Percentiles rank a stretch among this genome's conserved stretches.
Evolutionary conservation across 2,888 invertebrate species (phyloP).

Genomic region (Brachyptera risi): DNA sequence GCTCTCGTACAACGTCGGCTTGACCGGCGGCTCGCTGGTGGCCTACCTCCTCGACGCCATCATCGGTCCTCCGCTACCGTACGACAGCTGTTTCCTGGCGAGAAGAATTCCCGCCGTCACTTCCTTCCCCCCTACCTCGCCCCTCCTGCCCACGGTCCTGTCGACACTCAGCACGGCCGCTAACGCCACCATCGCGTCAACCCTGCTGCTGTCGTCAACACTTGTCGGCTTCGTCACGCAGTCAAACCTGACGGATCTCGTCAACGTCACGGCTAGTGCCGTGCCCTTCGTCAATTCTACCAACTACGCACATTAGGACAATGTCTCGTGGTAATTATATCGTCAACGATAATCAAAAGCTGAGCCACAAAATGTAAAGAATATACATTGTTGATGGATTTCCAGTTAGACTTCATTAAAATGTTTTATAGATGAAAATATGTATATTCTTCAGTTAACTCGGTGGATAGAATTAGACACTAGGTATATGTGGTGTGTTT

Average conservation of each 20-base stretch:
- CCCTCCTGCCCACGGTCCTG: background rate
- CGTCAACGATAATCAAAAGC: too few species aligned
- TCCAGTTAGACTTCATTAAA: too few species aligned
- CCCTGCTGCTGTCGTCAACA: background rate
- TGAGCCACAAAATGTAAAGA: too few species aligned
- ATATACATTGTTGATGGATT: too few species aligned
- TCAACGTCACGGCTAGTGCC: background rate
- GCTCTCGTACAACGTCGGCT: slow-evolving; percentile 80
- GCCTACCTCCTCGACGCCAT: slow-evolving; percentile 70
- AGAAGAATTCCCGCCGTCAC: background rate
- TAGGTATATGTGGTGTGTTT: too few species aligned
- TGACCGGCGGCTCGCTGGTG: slow-evolving; percentile 77
- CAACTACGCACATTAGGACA: background rate
- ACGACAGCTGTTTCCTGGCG: slow-evolving; percentile 20
- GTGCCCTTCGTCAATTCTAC: background rate
- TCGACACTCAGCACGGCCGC: background rate
- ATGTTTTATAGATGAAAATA: too few species aligned
- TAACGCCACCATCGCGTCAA: background rate
- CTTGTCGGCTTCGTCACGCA: background rate
- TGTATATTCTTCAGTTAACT: too few species aligned
- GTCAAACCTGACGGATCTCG: background rate
- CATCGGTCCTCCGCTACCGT: slow-evolving; percentile 44
- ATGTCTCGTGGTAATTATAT: too few species aligned
- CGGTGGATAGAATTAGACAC: too few species aligned
- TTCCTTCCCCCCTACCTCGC: background rate